Percentiles rank a stretch among this genome's conserved stretches.
phyloP scores from a whole-genome alignment of 2,797 vertebrate genomes.

The Scleropages formosus region DNA sequence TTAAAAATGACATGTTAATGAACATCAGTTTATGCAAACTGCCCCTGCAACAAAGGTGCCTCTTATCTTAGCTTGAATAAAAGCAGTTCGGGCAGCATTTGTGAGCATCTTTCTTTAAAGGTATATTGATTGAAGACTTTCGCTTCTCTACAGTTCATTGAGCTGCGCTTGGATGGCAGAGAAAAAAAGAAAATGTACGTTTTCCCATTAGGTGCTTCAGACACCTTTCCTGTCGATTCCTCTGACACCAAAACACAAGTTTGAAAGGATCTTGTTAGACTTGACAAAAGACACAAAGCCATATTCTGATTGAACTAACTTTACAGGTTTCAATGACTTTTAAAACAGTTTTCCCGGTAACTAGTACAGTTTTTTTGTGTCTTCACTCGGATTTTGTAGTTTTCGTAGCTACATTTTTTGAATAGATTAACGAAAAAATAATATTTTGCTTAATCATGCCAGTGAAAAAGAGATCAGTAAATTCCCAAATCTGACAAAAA shows the following conservation, averaged over 20 bases:
- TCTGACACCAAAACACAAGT: neutral
- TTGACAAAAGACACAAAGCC: neutral
- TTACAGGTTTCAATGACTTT: no score
- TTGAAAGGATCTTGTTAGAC: neutral
- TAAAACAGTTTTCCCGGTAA: no score
- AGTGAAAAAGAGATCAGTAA: no score
- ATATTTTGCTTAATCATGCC: no score
- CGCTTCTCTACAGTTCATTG: constrained; percentile 49
- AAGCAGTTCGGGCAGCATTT: constrained; percentile 10
- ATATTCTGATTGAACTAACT: neutral
- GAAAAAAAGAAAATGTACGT: constrained; percentile 1
- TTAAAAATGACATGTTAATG: constrained; percentile 11
- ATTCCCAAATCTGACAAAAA: no score
- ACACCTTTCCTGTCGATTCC: neutral
- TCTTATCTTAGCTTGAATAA: neutral
- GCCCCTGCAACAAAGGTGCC: constrained; percentile 5
- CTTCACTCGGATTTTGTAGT: no score
- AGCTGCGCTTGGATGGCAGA: neutral
- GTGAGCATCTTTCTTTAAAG: constrained; percentile 42
- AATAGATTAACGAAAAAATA: no score
- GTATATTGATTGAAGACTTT: constrained; percentile 15
- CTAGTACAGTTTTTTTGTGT: no score
- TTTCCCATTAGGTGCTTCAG: constrained; percentile 4
- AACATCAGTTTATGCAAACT: constrained; percentile 20
- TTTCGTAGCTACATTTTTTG: no score